Evolutionary conservation across 2,888 invertebrate genomes (phyloP).

Genomic region (Cephus pygmeus): DNA sequence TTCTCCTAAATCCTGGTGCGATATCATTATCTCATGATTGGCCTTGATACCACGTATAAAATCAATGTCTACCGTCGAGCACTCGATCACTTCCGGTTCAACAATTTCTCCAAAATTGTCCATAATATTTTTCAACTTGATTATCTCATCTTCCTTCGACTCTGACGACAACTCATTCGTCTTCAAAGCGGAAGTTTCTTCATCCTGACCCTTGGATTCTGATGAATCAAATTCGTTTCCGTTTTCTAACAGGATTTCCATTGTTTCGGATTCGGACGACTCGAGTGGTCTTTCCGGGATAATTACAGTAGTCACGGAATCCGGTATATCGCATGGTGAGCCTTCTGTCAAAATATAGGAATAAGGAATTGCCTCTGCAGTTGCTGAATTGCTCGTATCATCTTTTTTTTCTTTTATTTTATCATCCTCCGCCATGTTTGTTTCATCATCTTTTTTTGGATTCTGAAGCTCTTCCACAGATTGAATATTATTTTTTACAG

Average conservation of each 20-base stretch:
- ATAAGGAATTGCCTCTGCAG: constrained; percentile 8
- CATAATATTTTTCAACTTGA: constrained; percentile 6
- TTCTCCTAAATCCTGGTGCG: constrained; percentile 48
- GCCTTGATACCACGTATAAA: constrained; percentile 36
- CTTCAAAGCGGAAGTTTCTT: background rate
- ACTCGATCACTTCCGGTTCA: constrained; percentile 19
- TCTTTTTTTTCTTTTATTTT: background rate
- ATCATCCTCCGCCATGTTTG: background rate
- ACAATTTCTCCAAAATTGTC: constrained; percentile 47
- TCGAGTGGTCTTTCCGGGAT: constrained; percentile 46
- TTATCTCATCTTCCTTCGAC: background rate
- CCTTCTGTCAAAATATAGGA: constrained; percentile 57
- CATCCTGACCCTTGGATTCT: background rate
- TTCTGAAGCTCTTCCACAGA: background rate
- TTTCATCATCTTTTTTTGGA: background rate
- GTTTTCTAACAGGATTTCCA: constrained; percentile 26
- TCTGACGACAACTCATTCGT: constrained; percentile 1
- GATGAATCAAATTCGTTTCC: constrained; percentile 18
- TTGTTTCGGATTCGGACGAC: constrained; percentile 27
- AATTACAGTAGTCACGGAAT: constrained; percentile 58
- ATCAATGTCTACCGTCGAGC: constrained; percentile 32
- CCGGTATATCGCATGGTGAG: constrained; percentile 58
- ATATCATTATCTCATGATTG: constrained; percentile 34
- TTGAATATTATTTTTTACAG: constrained; percentile 4
- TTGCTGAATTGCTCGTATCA: background rate